Percentiles rank a stretch among this genome's conserved stretches.
phyloP scores from a whole-genome alignment of 2,888 invertebrate genomes.

The Sinotaia quadrata region DNA sequence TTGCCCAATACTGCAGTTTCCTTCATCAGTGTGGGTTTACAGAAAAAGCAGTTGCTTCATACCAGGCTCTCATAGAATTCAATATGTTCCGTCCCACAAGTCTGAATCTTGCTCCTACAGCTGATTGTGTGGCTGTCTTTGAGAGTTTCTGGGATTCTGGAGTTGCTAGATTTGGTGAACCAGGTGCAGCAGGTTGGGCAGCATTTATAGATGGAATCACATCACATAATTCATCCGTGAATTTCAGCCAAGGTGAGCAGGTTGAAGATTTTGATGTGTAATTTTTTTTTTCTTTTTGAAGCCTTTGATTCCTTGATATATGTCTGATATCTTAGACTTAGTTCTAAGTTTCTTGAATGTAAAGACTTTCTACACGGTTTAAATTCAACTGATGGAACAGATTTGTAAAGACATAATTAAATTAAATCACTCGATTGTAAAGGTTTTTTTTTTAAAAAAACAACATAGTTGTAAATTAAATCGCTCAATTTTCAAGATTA shows the following conservation, averaged over 20 bases:
- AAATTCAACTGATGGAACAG: too few species aligned
- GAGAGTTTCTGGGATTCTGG: constrained; percentile 73
- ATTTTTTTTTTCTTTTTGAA: too few species aligned
- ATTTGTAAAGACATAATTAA: too few species aligned
- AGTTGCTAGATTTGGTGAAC: constrained; percentile 71
- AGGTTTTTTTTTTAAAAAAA: too few species aligned
- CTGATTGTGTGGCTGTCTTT: constrained; percentile 63
- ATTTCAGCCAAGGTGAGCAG: neutral
- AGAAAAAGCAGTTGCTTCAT: constrained; percentile 72
- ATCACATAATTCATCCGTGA: neutral
- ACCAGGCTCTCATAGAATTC: constrained; percentile 73
- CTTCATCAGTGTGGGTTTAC: constrained; percentile 69
- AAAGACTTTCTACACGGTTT: too few species aligned
- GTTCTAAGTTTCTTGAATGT: too few species aligned
- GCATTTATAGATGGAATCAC: constrained; percentile 46
- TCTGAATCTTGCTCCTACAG: constrained; percentile 44
- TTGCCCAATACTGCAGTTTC: constrained; percentile 67
- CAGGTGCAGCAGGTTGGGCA: constrained; percentile 69
- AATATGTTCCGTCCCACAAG: constrained; percentile 69
- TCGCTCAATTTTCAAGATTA: too few species aligned
- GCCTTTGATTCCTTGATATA: too few species aligned
- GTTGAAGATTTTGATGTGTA: too few species aligned
- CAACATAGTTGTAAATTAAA: too few species aligned
- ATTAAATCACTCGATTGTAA: too few species aligned
- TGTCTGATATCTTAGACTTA: too few species aligned